These are phyloP conservation scores for Ia io DNA, from an alignment of 2,113 vertebrate genomes.

Conservation along the genomic window DNA sequence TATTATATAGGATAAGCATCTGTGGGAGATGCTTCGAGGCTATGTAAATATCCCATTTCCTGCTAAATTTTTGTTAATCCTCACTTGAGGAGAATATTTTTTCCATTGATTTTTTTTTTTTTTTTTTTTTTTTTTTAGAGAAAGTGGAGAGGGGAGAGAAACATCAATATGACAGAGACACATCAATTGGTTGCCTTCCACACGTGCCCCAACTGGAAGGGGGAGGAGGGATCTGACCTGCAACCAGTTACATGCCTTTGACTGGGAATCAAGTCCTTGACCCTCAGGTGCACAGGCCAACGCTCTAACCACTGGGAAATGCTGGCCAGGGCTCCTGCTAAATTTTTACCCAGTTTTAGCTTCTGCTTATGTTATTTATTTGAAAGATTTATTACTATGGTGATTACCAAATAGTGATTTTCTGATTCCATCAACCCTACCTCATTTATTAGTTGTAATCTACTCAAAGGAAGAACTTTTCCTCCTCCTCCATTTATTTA, in stretches of 20 bases:
- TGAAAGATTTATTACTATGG: neutral
- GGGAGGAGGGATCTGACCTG: too few relatives aligned
- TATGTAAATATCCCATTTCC: neutral
- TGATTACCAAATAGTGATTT: neutral
- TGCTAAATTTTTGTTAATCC: neutral
- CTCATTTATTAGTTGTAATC: neutral
- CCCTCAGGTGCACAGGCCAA: too few relatives aligned
- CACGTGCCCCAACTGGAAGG: too few relatives aligned
- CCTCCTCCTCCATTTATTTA: neutral
- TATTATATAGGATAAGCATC: neutral
- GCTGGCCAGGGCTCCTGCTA: neutral
- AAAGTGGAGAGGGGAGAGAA: too few relatives aligned
- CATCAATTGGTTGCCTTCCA: too few relatives aligned
- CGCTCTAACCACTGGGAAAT: too few relatives aligned
- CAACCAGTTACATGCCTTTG: too few relatives aligned
- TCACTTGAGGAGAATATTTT: too few relatives aligned
- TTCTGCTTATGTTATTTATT: neutral
- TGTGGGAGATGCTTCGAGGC: neutral
- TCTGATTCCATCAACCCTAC: neutral
- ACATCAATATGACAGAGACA: too few relatives aligned
- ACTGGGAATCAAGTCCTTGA: too few relatives aligned
- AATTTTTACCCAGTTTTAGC: neutral
- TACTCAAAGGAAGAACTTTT: neutral
- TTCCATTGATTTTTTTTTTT: too few relatives aligned
- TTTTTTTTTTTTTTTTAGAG: too few relatives aligned